phyloP scores from a whole-genome alignment of 2,797 vertebrate genomes.

The Melanotaenia parkinsoni region DNA sequence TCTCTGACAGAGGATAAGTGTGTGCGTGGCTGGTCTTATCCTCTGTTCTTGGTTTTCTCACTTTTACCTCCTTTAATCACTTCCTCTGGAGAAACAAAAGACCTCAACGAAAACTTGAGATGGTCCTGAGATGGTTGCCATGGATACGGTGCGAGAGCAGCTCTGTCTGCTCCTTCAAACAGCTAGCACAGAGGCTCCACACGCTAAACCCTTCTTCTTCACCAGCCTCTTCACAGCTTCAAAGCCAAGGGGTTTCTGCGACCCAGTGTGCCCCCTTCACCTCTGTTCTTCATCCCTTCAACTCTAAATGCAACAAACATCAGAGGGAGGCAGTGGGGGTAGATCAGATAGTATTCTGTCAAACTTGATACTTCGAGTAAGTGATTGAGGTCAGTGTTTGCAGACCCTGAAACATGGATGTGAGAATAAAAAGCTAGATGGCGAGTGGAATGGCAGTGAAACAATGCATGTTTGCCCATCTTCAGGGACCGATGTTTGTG shows the following conservation, averaged over 20 bases:
- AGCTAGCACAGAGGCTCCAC: slow-evolving; percentile 50
- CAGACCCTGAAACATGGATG: slow-evolving; percentile 30
- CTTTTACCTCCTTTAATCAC: slow-evolving; percentile 73
- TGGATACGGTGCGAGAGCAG: slow-evolving; percentile 73
- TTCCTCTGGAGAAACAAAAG: slow-evolving; percentile 72
- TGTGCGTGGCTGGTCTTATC: slow-evolving; percentile 40
- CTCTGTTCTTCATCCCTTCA: slow-evolving; percentile 34
- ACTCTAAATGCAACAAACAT: slow-evolving; percentile 22
- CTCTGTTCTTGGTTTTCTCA: slow-evolving; percentile 52
- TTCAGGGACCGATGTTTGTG: slow-evolving; percentile 41
- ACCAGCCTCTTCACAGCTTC: slow-evolving; percentile 57
- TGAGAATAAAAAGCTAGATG: slow-evolving; percentile 37
- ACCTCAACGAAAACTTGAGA: slow-evolving; percentile 64
- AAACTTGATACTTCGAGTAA: slow-evolving; percentile 44
- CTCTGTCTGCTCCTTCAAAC: slow-evolving; percentile 60
- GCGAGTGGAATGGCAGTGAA: slow-evolving; percentile 42
- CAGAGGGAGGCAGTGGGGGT: not conserved
- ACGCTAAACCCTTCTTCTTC: slow-evolving; percentile 46
- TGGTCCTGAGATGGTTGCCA: slow-evolving; percentile 76
- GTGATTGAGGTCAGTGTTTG: slow-evolving; percentile 24
- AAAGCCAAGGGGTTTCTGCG: slow-evolving; percentile 52
- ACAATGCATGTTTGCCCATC: slow-evolving; percentile 34
- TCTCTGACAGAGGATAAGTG: slow-evolving; percentile 59
- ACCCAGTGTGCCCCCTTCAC: slow-evolving; percentile 50
- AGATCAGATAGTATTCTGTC: slow-evolving; percentile 33